A percentile compares a stretch with the other conserved stretches of the same genome.
Evolutionary conservation across 2,888 invertebrate genomes (phyloP).

Genomic region (Cryptophagus acutangulus): DNA sequence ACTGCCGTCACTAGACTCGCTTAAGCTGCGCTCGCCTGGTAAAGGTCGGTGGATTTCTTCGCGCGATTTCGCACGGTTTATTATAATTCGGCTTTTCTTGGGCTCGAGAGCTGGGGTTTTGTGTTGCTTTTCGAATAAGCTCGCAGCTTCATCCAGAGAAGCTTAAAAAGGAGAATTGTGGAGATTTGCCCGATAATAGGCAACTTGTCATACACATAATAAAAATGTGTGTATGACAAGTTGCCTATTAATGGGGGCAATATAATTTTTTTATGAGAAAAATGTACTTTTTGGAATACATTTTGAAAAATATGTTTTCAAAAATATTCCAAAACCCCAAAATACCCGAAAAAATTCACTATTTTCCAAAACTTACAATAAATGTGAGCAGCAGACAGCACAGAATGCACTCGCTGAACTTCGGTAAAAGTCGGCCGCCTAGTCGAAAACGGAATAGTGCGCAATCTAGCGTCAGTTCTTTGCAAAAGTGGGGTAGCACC

Average conservation of each 20-base stretch:
- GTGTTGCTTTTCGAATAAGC: constrained; percentile 32
- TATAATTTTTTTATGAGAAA: too few species aligned
- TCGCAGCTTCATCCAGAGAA: constrained; percentile 48
- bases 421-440: constrained; percentile 76
- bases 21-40: constrained; percentile 41
- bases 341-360: not conserved
- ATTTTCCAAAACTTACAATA: constrained; percentile 53
- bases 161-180: constrained; percentile 45
- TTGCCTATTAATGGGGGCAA: too few species aligned
- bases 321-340: not conserved
- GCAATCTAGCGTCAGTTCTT: constrained; percentile 58
- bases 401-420: constrained; percentile 67
- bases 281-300: constrained; percentile 1
- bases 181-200: not conserved
- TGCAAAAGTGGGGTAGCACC: constrained; percentile 67
- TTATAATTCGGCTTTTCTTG: constrained; percentile 40
- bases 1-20: constrained; percentile 40
- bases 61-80: constrained; percentile 59
- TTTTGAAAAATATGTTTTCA: not conserved
- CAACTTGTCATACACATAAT: too few species aligned
- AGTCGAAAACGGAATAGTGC: constrained; percentile 77
- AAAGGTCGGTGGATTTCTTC: constrained; percentile 55
- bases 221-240: too few species aligned
- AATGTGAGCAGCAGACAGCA: constrained; percentile 61
- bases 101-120: constrained; percentile 32